These are phyloP conservation scores for Trachelus tabidus DNA, from an alignment of 2,888 invertebrate species.

Conservation along the genomic window DNA sequence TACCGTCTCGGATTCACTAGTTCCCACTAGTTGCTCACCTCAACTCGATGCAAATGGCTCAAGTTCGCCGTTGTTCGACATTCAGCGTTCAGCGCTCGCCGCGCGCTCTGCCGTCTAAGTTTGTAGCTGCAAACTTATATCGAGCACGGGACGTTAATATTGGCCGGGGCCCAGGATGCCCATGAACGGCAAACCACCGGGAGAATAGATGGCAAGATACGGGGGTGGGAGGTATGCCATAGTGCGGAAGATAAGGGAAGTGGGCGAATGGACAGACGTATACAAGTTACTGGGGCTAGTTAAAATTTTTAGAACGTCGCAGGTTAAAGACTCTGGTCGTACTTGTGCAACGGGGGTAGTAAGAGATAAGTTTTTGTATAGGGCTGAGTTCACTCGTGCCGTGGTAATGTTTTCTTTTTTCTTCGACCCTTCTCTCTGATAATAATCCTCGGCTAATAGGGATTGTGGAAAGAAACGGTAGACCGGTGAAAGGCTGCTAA, in stretches of 20 bases:
- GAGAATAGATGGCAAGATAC: neutral
- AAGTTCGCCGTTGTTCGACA: constrained; percentile 11
- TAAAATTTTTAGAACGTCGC: neutral
- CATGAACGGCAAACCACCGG: neutral
- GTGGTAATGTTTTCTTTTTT: neutral
- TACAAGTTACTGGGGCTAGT: neutral
- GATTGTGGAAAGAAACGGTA: neutral
- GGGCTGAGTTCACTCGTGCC: neutral
- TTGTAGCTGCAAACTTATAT: constrained; percentile 14
- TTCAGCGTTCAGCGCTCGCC: constrained; percentile 22
- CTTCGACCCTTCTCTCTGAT: neutral
- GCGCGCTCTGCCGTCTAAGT: constrained; percentile 9
- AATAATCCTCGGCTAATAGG: neutral
- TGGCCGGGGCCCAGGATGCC: constrained; percentile 18
- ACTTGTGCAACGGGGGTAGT: neutral
- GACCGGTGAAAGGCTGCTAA: neutral
- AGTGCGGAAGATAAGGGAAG: neutral
- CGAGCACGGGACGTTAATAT: constrained; percentile 21
- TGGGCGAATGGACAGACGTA: neutral
- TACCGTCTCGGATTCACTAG: neutral
- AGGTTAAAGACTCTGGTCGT: neutral
- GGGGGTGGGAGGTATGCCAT: neutral
- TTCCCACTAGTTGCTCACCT: constrained; percentile 19
- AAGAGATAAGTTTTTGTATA: neutral
- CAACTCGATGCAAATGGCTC: constrained; percentile 16